These are phyloP conservation scores for Poecilia wingei DNA, from an alignment of 2,797 vertebrate genomes.

Conservation along the genomic window DNA sequence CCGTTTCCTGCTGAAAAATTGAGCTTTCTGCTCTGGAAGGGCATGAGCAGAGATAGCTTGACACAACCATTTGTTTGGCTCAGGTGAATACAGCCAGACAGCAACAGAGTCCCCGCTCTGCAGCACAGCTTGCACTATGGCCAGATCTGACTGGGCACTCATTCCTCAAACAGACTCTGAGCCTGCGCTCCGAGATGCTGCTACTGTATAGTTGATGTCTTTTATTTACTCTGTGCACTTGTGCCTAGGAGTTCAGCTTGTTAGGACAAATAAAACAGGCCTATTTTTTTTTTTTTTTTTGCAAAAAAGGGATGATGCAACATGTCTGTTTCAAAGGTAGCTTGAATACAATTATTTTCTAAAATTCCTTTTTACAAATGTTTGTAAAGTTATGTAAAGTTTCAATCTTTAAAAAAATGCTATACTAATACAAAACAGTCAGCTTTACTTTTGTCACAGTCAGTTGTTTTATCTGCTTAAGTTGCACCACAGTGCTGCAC, in stretches of 20 bases:
- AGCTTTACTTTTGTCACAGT: background rate
- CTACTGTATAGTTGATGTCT: slow-evolving; percentile 26
- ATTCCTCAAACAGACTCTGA: slow-evolving; percentile 60
- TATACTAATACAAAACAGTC: background rate
- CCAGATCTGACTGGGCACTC: slow-evolving; percentile 69
- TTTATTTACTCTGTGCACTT: background rate
- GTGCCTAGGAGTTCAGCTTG: background rate
- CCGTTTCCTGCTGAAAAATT: slow-evolving; percentile 76
- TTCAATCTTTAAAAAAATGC: background rate
- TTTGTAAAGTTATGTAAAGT: background rate
- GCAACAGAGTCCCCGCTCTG: slow-evolving; percentile 65
- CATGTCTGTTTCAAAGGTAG: background rate
- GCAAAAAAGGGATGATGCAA: background rate
- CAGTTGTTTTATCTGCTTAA: background rate
- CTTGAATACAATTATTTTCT: background rate
- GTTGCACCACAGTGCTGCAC: background rate
- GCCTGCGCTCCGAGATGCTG: slow-evolving; percentile 26
- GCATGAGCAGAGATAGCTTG: slow-evolving; percentile 79
- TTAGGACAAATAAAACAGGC: background rate
- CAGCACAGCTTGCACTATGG: slow-evolving; percentile 66
- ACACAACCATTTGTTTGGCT: slow-evolving; percentile 81
- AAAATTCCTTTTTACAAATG: background rate
- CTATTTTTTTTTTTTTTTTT: background rate
- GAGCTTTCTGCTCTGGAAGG: slow-evolving; percentile 72
- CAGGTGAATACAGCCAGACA: slow-evolving; percentile 79